Conservation (phyloP, 2,888 invertebrate species). For the Quadroppia sp. region DNA sequence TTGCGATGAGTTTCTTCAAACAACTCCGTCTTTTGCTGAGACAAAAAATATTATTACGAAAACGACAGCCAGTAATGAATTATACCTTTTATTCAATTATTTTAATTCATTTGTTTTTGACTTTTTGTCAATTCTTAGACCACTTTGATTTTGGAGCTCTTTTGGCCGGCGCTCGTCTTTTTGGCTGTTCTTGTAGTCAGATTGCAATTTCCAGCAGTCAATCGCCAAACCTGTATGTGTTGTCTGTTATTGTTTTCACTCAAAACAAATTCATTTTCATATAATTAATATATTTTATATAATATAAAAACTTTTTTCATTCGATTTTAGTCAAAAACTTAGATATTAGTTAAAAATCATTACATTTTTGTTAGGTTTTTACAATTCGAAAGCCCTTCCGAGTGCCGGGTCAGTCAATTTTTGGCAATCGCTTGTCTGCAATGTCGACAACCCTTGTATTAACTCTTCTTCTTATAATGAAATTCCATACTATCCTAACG, state of each 20-base stretch:
- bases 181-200: slow-evolving; percentile 46
- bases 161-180: slow-evolving; percentile 48
- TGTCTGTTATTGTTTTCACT: neutral
- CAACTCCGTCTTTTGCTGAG: slow-evolving; percentile 47
- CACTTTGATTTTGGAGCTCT: slow-evolving; percentile 47
- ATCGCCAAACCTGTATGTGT: slow-evolving; percentile 47
- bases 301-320: too few relatives aligned
- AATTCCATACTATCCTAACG: slow-evolving; percentile 47
- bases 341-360: too few relatives aligned
- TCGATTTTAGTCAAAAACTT: too few relatives aligned
- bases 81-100: neutral
- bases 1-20: slow-evolving; percentile 43
- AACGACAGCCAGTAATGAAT: slow-evolving; percentile 46
- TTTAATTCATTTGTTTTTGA: neutral
- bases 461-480: slow-evolving; percentile 46
- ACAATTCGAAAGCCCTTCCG: slow-evolving; percentile 48
- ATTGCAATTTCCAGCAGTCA: slow-evolving; percentile 46
- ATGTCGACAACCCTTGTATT: slow-evolving; percentile 48
- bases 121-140: slow-evolving; percentile 31
- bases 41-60: slow-evolving; percentile 46
- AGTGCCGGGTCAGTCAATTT: slow-evolving; percentile 48
- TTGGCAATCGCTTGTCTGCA: slow-evolving; percentile 48
- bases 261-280: too few relatives aligned
- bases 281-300: too few relatives aligned
- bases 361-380: slow-evolving; percentile 46